phyloP scores from a whole-genome alignment of 2,797 vertebrate genomes.

The Morelia viridis region DNA sequence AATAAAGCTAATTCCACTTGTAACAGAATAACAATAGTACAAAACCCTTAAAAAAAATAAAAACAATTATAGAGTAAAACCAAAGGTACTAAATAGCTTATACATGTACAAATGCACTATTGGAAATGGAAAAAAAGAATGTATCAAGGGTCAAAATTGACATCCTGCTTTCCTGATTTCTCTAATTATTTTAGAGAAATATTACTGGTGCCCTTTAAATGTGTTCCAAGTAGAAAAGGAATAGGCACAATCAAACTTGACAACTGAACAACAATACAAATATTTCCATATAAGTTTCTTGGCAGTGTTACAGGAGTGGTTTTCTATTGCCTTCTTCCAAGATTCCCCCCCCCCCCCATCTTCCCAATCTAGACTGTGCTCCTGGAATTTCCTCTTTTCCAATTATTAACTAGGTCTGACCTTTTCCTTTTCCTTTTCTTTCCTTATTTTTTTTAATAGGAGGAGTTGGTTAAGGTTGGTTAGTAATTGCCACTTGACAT shows the following conservation, averaged over 20 bases:
- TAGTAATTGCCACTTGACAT: neutral
- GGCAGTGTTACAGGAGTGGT: neutral
- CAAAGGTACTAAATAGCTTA: neutral
- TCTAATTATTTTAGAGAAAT: neutral
- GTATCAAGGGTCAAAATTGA: neutral
- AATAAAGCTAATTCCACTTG: neutral
- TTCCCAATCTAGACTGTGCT: neutral
- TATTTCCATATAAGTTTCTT: neutral
- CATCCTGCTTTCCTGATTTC: neutral
- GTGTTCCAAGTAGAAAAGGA: neutral
- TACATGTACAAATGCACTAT: neutral
- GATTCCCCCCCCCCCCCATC: neutral
- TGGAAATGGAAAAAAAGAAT: neutral
- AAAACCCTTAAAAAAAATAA: neutral
- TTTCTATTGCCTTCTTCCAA: neutral
- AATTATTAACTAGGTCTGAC: too few species aligned
- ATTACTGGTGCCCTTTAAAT: neutral
- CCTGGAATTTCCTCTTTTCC: neutral
- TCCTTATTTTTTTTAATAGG: too few species aligned
- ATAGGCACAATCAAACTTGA: neutral
- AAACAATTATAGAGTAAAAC: neutral
- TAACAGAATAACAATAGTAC: neutral
- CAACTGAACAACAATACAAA: neutral
- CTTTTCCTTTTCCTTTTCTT: neutral
- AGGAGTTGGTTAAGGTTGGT: neutral